A percentile compares a stretch with the other conserved stretches of the same genome.
Evolutionary conservation across 2,113 vertebrate species (phyloP).

Genomic region (Bombycilla garrulus): DNA sequence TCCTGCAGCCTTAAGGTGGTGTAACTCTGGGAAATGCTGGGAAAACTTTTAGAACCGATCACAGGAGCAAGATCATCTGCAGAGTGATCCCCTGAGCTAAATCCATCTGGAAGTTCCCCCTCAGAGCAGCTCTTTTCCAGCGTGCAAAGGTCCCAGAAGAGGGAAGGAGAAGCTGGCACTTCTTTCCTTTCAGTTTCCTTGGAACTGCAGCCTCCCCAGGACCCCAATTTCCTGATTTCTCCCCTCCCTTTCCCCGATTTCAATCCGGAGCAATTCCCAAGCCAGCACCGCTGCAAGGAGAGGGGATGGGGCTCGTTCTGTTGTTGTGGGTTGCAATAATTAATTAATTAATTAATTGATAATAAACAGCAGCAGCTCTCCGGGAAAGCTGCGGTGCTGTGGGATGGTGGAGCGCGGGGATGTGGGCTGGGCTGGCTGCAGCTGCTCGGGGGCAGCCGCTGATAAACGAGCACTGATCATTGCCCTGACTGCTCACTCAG

Average conservation of each 20-base stretch:
- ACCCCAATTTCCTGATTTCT: background rate
- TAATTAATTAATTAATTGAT: no score
- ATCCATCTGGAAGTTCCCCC: background rate
- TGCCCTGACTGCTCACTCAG: background rate
- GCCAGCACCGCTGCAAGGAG: background rate
- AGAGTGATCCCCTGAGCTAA: background rate
- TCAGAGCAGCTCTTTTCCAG: background rate
- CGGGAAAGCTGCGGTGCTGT: background rate
- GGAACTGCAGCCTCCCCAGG: background rate
- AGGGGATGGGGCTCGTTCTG: background rate
- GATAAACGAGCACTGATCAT: slow-evolving; percentile 3
- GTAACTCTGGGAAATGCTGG: background rate
- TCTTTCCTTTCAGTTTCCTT: background rate
- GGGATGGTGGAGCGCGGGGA: slow-evolving; percentile 26
- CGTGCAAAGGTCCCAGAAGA: background rate
- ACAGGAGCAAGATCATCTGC: background rate
- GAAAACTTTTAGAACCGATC: background rate
- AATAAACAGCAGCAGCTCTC: background rate
- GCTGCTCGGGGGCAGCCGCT: slow-evolving; percentile 3
- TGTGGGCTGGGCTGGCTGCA: background rate
- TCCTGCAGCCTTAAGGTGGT: background rate
- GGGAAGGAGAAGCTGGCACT: background rate
- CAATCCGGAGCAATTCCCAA: background rate
- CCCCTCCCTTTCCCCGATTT: background rate
- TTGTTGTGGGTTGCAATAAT: background rate